These are phyloP conservation scores for Macrotrachela quadricornifera DNA, from an alignment of 1,140 invertebrate genomes.

Conservation along the genomic window DNA sequence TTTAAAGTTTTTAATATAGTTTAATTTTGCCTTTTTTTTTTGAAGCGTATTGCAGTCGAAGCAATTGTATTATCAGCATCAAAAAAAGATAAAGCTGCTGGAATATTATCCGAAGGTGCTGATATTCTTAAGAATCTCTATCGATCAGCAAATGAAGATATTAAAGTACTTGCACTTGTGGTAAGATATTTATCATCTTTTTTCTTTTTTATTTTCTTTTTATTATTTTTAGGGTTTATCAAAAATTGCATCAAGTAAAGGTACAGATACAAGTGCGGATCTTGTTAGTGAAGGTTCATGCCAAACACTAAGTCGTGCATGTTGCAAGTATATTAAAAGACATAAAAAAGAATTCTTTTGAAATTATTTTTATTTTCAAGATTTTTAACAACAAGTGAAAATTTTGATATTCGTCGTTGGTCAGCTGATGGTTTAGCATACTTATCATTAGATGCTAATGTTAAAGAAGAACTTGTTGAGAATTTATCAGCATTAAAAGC, in stretches of 20 bases:
- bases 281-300: conserved; percentile 86
- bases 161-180: conserved; percentile 42
- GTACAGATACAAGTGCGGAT: conserved; percentile 73
- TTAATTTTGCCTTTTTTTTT: conserved; percentile 1
- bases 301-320: conserved; percentile 74
- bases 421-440: conserved; percentile 91
- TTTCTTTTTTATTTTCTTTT: background rate
- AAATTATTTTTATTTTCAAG: too few species aligned
- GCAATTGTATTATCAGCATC: conserved; percentile 82
- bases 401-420: conserved; percentile 73
- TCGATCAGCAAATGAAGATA: conserved; percentile 64
- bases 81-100: conserved; percentile 83
- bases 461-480: conserved; percentile 83
- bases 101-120: conserved; percentile 69
- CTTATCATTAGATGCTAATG: conserved; percentile 85
- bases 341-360: background rate
- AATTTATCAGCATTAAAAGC: conserved; percentile 57
- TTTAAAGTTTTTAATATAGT: background rate
- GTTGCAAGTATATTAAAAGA: conserved; percentile 38
- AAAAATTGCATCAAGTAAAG: conserved; percentile 81
- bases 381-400: conserved; percentile 52
- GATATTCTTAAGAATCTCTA: conserved; percentile 83
- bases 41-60: conserved; percentile 69
- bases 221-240: conserved; percentile 53
- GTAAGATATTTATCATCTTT: conserved; percentile 14